phyloP scores from a whole-genome alignment of 2,113 vertebrate genomes.

The Larimichthys crocea region DNA sequence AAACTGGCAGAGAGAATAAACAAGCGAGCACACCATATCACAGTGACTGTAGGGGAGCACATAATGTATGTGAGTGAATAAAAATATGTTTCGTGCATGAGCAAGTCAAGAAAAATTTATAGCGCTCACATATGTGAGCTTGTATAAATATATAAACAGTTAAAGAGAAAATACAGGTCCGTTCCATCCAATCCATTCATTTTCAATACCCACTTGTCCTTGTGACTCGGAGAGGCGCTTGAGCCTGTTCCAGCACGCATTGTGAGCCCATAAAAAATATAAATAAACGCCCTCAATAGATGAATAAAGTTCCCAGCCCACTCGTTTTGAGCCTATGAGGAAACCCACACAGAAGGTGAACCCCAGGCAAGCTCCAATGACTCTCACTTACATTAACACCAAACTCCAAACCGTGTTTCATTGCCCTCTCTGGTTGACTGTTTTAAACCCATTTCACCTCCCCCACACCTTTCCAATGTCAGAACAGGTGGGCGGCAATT shows the following conservation, averaged over 20 bases:
- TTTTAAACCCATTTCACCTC: conserved; percentile 4
- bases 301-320: too few species aligned
- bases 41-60: neutral
- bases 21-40: neutral
- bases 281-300: neutral
- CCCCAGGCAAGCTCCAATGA: too few species aligned
- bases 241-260: neutral
- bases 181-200: neutral
- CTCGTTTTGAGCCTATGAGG: too few species aligned
- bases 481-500: neutral
- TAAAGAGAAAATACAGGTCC: neutral
- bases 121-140: neutral
- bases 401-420: neutral
- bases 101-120: neutral
- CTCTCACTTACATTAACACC: too few species aligned
- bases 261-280: neutral
- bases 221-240: neutral
- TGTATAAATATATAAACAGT: neutral
- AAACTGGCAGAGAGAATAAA: conserved; percentile 37
- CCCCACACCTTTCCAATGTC: conserved; percentile 1
- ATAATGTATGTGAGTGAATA: conserved; percentile 11
- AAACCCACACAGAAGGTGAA: too few species aligned
- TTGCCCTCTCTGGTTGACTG: conserved; percentile 14
- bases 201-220: neutral
- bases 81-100: conserved; percentile 9